Conservation (phyloP, 2,113 vertebrate species). For the Cryptotis parvus region DNA sequence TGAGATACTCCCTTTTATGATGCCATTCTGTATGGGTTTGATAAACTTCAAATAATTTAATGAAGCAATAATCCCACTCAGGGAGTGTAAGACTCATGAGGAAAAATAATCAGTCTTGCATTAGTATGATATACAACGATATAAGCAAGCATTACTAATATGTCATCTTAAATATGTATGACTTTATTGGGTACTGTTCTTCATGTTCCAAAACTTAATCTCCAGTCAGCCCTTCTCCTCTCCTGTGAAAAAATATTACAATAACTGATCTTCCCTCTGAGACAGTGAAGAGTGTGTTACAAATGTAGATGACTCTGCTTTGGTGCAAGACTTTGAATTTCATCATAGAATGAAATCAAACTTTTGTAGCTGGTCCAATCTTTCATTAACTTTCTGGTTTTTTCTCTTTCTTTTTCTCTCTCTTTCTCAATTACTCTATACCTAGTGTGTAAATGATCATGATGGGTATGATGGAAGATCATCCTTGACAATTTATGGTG, state of each 20-base stretch:
- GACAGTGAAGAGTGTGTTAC: slow-evolving; percentile 26
- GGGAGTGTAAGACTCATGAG: slow-evolving; percentile 57
- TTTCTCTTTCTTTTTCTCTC: not conserved
- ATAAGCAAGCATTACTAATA: slow-evolving; percentile 54
- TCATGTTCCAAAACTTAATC: slow-evolving; percentile 60
- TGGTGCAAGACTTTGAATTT: not conserved
- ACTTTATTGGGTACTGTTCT: slow-evolving; percentile 53
- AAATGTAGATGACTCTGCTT: slow-evolving; percentile 3
- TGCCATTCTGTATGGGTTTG: slow-evolving; percentile 78
- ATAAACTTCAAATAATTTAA: slow-evolving; percentile 86
- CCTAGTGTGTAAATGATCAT: not conserved
- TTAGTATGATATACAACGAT: slow-evolving; percentile 70
- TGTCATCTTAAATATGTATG: slow-evolving; percentile 77
- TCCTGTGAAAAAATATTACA: slow-evolving; percentile 61
- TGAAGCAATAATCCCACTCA: slow-evolving; percentile 80
- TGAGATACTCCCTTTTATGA: slow-evolving; percentile 83
- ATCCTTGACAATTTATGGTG: slow-evolving; percentile 38
- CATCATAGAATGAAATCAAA: slow-evolving; percentile 5
- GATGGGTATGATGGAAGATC: not conserved
- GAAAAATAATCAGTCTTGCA: slow-evolving; percentile 68
- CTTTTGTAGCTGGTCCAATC: not conserved
- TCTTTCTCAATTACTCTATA: not conserved
- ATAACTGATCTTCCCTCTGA: slow-evolving; percentile 42
- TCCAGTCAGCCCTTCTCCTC: slow-evolving; percentile 69
- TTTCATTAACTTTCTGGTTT: slow-evolving; percentile 50